phyloP scores from a whole-genome alignment of 1,140 invertebrate genomes.

The Drosophila jambulina region DNA sequence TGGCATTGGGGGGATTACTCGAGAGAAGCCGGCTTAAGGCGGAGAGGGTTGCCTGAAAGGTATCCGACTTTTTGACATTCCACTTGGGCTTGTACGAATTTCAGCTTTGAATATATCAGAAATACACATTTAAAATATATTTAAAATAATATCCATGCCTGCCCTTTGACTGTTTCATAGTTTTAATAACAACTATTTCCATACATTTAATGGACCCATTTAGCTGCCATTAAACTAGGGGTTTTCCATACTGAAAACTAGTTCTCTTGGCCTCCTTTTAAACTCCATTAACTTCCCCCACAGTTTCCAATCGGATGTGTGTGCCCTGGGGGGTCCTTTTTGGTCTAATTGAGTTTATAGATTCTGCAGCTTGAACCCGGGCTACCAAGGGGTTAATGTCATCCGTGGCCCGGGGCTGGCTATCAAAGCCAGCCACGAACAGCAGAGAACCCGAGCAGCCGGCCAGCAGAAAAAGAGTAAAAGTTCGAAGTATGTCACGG shows the following conservation, averaged over 20 bases:
- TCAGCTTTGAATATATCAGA: background rate
- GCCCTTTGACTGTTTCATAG: background rate
- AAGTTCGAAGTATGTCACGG: conserved; percentile 81
- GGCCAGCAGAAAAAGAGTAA: conserved; percentile 53
- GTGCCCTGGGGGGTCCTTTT: conserved; percentile 36
- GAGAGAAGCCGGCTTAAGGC: conserved; percentile 1
- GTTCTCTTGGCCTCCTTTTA: conserved; percentile 8
- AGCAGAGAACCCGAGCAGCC: conserved; percentile 15
- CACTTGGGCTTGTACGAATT: background rate
- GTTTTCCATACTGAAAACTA: background rate
- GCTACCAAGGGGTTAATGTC: conserved; percentile 75
- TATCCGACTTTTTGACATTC: conserved; percentile 3
- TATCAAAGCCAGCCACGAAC: conserved; percentile 14
- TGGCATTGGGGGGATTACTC: conserved; percentile 29
- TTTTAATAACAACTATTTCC: background rate
- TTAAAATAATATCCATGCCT: background rate
- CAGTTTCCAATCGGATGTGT: conserved; percentile 17
- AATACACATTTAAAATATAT: background rate
- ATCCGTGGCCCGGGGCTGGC: conserved; percentile 63
- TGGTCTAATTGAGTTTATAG: conserved; percentile 79
- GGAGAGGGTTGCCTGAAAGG: conserved; percentile 23
- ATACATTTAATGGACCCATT: conserved; percentile 1
- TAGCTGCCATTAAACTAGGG: background rate
- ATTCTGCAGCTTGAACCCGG: conserved; percentile 66
- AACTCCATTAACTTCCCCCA: conserved; percentile 29